A percentile compares a stretch with the other conserved stretches of the same genome.
Conservation (phyloP, 2,888 invertebrate species). For the Dasypogon diadema region DNA sequence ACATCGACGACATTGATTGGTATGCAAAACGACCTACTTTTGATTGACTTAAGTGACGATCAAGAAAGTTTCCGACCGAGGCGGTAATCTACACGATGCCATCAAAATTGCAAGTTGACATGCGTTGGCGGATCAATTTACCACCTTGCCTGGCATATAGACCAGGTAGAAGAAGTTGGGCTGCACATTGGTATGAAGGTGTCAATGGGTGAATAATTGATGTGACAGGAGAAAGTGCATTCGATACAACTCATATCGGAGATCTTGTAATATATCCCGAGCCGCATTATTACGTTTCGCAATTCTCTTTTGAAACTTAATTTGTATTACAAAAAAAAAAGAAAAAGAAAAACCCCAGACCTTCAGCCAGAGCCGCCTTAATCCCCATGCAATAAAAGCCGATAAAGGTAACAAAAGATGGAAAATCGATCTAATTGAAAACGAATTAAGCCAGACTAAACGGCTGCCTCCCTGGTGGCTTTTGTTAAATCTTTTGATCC, state of each 20-base stretch:
- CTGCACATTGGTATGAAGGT: background rate
- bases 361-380: too few relatives aligned
- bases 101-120: background rate
- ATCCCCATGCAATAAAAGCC: background rate
- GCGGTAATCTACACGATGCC: background rate
- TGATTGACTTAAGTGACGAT: background rate
- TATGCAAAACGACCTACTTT: constrained; percentile 34
- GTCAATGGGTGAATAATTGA: constrained; percentile 24
- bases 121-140: constrained; percentile 13
- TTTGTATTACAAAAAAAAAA: background rate
- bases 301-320: background rate
- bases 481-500: constrained; percentile 9
- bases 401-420: constrained; percentile 17
- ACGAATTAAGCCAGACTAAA: constrained; percentile 11
- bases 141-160: too few relatives aligned
- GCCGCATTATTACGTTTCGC: background rate
- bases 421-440: constrained; percentile 41
- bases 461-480: background rate
- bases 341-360: background rate
- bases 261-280: too few relatives aligned
- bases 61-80: constrained; percentile 19
- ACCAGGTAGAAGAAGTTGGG: background rate
- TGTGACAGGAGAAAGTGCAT: constrained; percentile 39
- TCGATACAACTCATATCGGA: too few relatives aligned
- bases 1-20: background rate